Percentiles rank a stretch among this genome's conserved stretches.
Evolutionary conservation across 2,113 vertebrate species (phyloP).

Genomic region (Tragelaphus strepsiceros): DNA sequence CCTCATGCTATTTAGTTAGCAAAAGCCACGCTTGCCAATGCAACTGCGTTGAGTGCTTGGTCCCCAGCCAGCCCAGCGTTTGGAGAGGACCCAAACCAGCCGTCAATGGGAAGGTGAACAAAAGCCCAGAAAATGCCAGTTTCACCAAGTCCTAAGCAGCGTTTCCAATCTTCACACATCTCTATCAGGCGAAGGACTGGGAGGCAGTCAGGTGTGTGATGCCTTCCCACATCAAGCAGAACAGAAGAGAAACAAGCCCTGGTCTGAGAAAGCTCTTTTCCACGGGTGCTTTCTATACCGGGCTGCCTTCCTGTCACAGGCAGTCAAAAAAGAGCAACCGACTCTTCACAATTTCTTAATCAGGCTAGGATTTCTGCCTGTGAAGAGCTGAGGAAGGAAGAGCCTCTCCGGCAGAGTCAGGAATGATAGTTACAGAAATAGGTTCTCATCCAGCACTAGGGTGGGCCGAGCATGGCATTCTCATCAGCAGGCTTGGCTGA

Average conservation of each 20-base stretch:
- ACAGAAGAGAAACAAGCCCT: background rate
- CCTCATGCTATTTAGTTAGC: background rate
- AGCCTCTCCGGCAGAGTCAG: conserved; percentile 48
- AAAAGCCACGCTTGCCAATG: background rate
- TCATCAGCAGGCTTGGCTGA: background rate
- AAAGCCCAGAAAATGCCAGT: conserved; percentile 28
- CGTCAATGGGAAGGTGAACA: background rate
- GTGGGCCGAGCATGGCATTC: rapidly evolving
- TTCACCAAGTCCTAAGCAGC: background rate
- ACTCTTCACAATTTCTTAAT: conserved; percentile 48
- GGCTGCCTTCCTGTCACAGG: background rate
- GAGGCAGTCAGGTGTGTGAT: background rate
- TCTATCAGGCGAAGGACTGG: background rate
- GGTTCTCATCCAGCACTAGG: conserved; percentile 17
- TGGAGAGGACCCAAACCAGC: background rate
- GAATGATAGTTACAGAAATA: conserved; percentile 70
- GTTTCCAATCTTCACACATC: background rate
- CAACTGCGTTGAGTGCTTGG: background rate
- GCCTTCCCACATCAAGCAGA: background rate
- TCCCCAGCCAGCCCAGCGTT: background rate
- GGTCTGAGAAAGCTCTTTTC: background rate
- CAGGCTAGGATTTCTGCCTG: conserved; percentile 69
- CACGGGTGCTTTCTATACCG: too few species aligned
- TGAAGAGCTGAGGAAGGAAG: background rate
- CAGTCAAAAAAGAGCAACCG: conserved; percentile 12